Evolutionary conservation across 2,113 vertebrate species (phyloP), one percentile per base, ranked within the genome.

Genomic region (Bostrychus sinensis): DNA sequence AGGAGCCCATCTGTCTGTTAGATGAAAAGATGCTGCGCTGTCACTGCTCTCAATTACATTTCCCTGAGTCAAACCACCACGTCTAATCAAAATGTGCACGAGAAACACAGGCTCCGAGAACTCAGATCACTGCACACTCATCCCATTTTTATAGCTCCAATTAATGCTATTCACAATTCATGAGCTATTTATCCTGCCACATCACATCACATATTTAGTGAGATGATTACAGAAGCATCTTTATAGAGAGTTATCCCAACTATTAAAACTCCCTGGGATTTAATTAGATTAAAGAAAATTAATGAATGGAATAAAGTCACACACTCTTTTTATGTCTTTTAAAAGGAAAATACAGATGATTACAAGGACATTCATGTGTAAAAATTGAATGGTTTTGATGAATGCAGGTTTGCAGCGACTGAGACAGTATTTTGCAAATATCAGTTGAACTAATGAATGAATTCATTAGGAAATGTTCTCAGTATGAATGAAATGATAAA

Each of bases 111-210:
- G 70, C 63, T 50, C 56, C 32, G 45, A 51, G 55, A 75, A 61
- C 75, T 68, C 62, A 19, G 50, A 80, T 64, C 62, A 14, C 32
- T 36, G 45, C 73, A 66, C 58, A 62, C 25, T 62, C 71, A 34
- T 70, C 77, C 57, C 55, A 42, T 64, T 51, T 66, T 75, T 74
- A 60, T 51, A 64, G 64, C 57, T 63, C 20, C 25, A 72, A 68
- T 68, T 53, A 72, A 76, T 60, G 25, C 13, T 39, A 77, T 70
- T 75, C 81, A 61, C 70, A 73, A 75, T 82, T 82, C 66, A 81
- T 76, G 38, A 77, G 75, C 19, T 57, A 23, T 83, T 76, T 74
- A 64, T 37, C 56, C 59, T 64, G 62, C 65, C 64, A 67, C n/a
- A 65, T 66, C 38, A 75, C 62, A 59, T 51, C 13, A 50, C 28